Conservation (phyloP, 2,888 invertebrate genomes). For the Rhabditophanes sp. region DNA sequence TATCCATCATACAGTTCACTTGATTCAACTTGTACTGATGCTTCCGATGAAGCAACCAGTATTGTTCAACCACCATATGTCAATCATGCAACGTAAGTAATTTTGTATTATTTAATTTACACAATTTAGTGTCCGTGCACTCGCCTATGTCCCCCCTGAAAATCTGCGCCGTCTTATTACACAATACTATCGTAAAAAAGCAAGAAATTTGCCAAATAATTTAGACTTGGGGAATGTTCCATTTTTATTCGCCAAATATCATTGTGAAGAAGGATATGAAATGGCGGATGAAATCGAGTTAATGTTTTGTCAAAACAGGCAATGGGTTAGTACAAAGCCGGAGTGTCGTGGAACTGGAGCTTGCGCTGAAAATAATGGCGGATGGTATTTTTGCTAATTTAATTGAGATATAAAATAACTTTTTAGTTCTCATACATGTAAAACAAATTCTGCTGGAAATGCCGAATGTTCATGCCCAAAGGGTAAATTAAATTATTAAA, state of each 20-base stretch:
- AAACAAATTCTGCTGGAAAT: too few relatives aligned
- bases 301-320: constrained; percentile 35
- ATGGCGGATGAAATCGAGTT: constrained; percentile 41
- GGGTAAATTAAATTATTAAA: too few relatives aligned
- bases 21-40: constrained; percentile 39
- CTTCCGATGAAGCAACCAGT: constrained; percentile 11
- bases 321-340: constrained; percentile 38
- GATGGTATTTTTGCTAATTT: constrained; percentile 39
- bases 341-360: constrained; percentile 34
- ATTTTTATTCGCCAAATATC: constrained; percentile 42
- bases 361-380: constrained; percentile 36
- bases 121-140: constrained; percentile 37
- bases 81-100: constrained; percentile 35
- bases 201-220: constrained; percentile 28
- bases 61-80: constrained; percentile 35
- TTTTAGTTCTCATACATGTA: too few relatives aligned
- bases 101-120: constrained; percentile 1
- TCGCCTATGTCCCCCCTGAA: constrained; percentile 43
- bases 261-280: constrained; percentile 41
- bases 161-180: constrained; percentile 35
- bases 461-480: too few relatives aligned
- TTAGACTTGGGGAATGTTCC: constrained; percentile 7
- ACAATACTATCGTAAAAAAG: constrained; percentile 40
- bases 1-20: constrained; percentile 36
- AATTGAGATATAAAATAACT: too few relatives aligned